Evolutionary conservation across 2,888 invertebrate species (phyloP).

Genomic region (Dicyrtomina minuta): DNA sequence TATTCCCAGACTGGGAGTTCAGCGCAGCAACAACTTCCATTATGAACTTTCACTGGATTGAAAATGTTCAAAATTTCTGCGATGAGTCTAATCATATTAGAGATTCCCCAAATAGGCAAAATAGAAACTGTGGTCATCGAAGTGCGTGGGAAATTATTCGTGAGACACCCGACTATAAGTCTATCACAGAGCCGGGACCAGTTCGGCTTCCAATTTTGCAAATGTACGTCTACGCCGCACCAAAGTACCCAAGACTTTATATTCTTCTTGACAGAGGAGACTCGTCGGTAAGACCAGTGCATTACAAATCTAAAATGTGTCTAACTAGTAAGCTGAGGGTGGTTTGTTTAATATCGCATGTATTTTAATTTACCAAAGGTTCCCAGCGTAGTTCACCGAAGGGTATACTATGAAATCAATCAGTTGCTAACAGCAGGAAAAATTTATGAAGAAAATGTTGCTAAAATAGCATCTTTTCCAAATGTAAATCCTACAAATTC

Average conservation of each 20-base stretch:
- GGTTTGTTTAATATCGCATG: too few species aligned
- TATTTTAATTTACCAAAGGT: too few species aligned
- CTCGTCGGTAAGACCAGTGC: conserved; percentile 32
- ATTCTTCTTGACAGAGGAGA: conserved; percentile 40
- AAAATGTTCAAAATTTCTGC: conserved; percentile 59
- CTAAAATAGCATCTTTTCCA: conserved; percentile 12
- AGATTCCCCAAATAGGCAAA: conserved; percentile 67
- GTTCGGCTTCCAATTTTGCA: conserved; percentile 23
- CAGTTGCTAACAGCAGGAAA: neutral
- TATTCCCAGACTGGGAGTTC: conserved; percentile 31
- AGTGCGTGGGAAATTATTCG: conserved; percentile 47
- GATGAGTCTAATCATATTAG: conserved; percentile 65
- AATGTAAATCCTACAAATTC: neutral
- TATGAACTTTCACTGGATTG: conserved; percentile 48
- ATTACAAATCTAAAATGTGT: too few species aligned
- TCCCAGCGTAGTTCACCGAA: too few species aligned
- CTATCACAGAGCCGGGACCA: conserved; percentile 32
- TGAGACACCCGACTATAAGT: conserved; percentile 37
- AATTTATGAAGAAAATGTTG: neutral
- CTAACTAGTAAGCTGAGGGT: too few species aligned
- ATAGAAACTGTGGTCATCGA: conserved; percentile 63
- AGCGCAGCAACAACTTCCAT: conserved; percentile 40
- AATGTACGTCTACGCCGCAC: conserved; percentile 29
- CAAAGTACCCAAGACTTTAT: conserved; percentile 36
- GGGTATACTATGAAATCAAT: too few species aligned